phyloP scores from a whole-genome alignment of 2,113 vertebrate species.

The Elephantulus edwardii region DNA sequence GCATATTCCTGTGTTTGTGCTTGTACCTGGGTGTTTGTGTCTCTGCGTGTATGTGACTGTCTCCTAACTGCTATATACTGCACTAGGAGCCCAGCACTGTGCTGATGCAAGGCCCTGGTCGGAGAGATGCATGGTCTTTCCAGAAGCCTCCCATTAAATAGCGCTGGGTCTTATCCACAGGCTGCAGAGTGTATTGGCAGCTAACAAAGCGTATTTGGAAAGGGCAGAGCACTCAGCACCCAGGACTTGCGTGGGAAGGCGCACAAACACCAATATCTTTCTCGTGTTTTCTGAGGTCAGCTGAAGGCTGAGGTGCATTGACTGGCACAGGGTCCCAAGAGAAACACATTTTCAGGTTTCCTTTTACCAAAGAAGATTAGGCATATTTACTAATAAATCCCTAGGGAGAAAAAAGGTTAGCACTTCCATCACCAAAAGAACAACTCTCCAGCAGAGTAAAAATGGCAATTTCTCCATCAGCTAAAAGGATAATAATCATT shows the following conservation, averaged over 20 bases:
- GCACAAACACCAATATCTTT: background rate
- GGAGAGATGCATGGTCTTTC: background rate
- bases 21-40: too few species aligned
- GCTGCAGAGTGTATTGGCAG: background rate
- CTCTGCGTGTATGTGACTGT: too few species aligned
- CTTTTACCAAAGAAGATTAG: slow-evolving; percentile 67
- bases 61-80: slow-evolving; percentile 52
- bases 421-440: slow-evolving; percentile 66
- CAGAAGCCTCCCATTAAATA: background rate
- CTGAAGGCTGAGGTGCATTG: slow-evolving; percentile 36
- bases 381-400: slow-evolving; percentile 61
- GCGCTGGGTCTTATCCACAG: background rate
- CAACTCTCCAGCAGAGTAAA: slow-evolving; percentile 61
- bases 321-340: slow-evolving; percentile 38
- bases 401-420: slow-evolving; percentile 55
- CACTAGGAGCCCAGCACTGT: background rate
- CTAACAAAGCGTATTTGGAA: background rate
- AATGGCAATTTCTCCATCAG: slow-evolving; percentile 64
- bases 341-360: slow-evolving; percentile 51
- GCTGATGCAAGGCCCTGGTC: background rate
- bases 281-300: slow-evolving; percentile 69
- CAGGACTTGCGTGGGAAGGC: background rate
- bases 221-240: slow-evolving; percentile 40
- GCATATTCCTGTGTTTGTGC: too few species aligned
- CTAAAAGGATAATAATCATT: slow-evolving; percentile 60